Percentiles rank a stretch among this genome's conserved stretches.
These are phyloP conservation scores for Spisula solida DNA, from an alignment of 2,888 invertebrate genomes.

Conservation along the genomic window DNA sequence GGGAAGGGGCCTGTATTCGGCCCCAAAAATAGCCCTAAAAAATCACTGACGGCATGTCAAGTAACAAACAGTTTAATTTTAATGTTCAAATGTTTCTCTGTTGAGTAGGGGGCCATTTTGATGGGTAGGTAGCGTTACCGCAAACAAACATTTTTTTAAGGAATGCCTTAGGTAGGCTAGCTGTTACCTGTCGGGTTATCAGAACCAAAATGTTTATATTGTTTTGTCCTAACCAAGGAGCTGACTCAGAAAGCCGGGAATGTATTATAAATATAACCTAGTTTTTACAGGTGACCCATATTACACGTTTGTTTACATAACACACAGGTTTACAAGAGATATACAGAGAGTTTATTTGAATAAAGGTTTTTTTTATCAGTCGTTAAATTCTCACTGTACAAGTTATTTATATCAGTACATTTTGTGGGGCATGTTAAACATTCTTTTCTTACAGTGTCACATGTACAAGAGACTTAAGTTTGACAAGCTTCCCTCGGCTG, in stretches of 20 bases:
- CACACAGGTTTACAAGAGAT: constrained; percentile 1
- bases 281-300: not conserved
- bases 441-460: not conserved
- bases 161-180: too few relatives aligned
- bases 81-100: too few relatives aligned
- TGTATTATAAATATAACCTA: constrained; percentile 6
- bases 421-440: not conserved
- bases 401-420: not conserved
- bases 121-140: too few relatives aligned
- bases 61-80: too few relatives aligned
- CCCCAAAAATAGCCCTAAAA: too few relatives aligned
- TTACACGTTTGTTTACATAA: not conserved
- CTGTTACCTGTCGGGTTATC: too few relatives aligned
- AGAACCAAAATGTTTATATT: too few relatives aligned
- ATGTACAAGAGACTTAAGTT: not conserved
- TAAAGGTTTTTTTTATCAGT: constrained; percentile 10
- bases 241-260: not conserved
- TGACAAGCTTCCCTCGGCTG: not conserved
- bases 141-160: too few relatives aligned
- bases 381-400: not conserved
- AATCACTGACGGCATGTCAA: too few relatives aligned
- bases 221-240: not conserved
- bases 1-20: too few relatives aligned
- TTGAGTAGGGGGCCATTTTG: too few relatives aligned
- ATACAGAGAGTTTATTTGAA: not conserved